A percentile compares a stretch with the other conserved stretches of the same genome.
Conservation (phyloP, 2,113 vertebrate species). For the Laterallus jamaicensis region DNA sequence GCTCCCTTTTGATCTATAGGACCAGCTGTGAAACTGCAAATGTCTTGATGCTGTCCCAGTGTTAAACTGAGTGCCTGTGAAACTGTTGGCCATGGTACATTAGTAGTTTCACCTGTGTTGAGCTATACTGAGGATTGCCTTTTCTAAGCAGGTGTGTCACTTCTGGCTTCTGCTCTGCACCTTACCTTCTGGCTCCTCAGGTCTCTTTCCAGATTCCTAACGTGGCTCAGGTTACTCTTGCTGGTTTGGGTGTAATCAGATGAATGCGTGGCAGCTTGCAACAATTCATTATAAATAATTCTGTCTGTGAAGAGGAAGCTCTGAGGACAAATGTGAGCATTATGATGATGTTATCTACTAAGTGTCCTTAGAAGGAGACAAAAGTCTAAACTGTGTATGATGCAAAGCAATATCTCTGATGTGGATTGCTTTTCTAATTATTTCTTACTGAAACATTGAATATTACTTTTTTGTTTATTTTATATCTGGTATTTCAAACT, state of each 20-base stretch:
- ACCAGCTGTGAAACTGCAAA: not conserved
- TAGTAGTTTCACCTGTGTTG: not conserved
- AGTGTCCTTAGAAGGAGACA: not conserved
- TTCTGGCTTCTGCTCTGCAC: not conserved
- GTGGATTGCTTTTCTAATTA: not conserved
- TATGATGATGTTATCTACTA: not conserved
- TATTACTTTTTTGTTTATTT: not conserved
- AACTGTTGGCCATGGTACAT: not conserved
- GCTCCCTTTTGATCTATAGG: not conserved
- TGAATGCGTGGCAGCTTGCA: not conserved
- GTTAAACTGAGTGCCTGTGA: not conserved
- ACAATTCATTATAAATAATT: not conserved
- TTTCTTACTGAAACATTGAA: conserved; percentile 8
- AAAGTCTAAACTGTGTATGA: not conserved
- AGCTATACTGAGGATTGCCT: not conserved
- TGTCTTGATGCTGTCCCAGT: not conserved
- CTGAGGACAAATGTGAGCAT: not conserved
- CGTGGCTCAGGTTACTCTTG: not conserved
- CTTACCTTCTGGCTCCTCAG: not conserved
- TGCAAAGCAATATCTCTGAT: not conserved
- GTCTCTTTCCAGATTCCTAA: not conserved
- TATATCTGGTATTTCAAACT: conserved; percentile 47
- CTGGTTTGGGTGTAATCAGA: not conserved
- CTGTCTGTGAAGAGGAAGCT: conserved; percentile 8
- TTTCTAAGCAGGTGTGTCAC: not conserved